Base-by-base conservation (phyloP, 2,888 invertebrate genomes). In the Dendrolimus houi region DNA sequence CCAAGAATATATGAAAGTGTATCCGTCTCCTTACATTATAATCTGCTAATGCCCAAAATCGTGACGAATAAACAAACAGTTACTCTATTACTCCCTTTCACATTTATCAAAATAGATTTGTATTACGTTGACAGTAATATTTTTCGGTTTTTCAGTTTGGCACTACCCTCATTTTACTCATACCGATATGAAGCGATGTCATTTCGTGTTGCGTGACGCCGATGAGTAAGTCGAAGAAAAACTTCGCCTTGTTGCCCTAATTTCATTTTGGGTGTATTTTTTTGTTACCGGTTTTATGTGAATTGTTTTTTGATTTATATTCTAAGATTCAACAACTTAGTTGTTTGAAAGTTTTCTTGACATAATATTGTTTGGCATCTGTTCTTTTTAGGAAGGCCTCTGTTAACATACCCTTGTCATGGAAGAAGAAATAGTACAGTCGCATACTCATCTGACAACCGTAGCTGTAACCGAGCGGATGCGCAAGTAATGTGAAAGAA, bases 191-290 rank as follows among this genome's bases (percentile, higher is more conserved):
- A 79, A 75, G 68, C 72, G 72, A 71, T 81, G 81, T 83, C 77
- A 74, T 79, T 80, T 71, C 67, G 65, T 61, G 64, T 86, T 75
- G 89, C 88, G 88, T 88, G 88, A 81, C 77, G 67, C 66, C 64
- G 67, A 64, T 72, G 80, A 80, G 83, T 88, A 85, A 85, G 77
- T 87, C 85, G 86, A 72, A 75, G 70, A 68, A 69, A 77, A 81
- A 81, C 71, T 84, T 83, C 77, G 82, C 79, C 79, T 83, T 83
- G 81, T 82, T 82, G 78, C 77, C 83, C 83, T 82, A 82, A 85
- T 87, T 87, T 83, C 72, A 77, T 81, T 85, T 81, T 70, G 47
- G 76, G 66, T 79, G 75, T 78, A 71, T 75, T 78, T 83, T 80
- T 83, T 79, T 74, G 71, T 79, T 79, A 72, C 67, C 66, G 69